phyloP scores from a whole-genome alignment of 2,888 invertebrate genomes.

The Ligdia adustata region DNA sequence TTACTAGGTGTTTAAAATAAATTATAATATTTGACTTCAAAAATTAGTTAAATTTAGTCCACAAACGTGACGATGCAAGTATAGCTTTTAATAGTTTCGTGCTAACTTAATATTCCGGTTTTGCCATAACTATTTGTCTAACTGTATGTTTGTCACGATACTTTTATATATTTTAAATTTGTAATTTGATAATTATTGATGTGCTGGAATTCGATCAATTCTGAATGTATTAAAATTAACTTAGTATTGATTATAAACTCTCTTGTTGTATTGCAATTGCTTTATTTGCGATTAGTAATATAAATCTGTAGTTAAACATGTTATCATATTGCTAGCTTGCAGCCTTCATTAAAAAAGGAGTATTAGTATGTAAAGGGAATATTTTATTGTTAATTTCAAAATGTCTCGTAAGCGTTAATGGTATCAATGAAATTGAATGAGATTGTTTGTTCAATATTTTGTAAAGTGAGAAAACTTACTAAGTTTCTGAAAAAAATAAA shows the following conservation, averaged over 20 bases:
- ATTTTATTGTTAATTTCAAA: too few relatives aligned
- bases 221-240: too few relatives aligned
- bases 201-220: too few relatives aligned
- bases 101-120: too few relatives aligned
- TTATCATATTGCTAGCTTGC: conserved; percentile 15
- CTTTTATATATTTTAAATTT: neutral
- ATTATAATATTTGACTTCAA: neutral
- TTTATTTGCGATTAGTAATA: conserved; percentile 5
- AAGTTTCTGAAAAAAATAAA: too few relatives aligned
- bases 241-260: neutral
- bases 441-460: too few relatives aligned
- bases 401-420: neutral
- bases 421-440: too few relatives aligned
- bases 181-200: conserved; percentile 12
- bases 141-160: too few relatives aligned
- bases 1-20: neutral
- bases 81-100: too few relatives aligned
- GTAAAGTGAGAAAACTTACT: too few relatives aligned
- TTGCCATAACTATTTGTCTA: too few relatives aligned
- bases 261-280: conserved; percentile 10
- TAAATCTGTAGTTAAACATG: neutral
- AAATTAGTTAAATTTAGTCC: too few relatives aligned
- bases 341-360: conserved; percentile 12
- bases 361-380: neutral
- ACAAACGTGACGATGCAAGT: neutral